Evolutionary conservation across 2,888 invertebrate genomes (phyloP), one percentile per base, ranked within the genome.

Genomic region (Calameuta pallipes): DNA sequence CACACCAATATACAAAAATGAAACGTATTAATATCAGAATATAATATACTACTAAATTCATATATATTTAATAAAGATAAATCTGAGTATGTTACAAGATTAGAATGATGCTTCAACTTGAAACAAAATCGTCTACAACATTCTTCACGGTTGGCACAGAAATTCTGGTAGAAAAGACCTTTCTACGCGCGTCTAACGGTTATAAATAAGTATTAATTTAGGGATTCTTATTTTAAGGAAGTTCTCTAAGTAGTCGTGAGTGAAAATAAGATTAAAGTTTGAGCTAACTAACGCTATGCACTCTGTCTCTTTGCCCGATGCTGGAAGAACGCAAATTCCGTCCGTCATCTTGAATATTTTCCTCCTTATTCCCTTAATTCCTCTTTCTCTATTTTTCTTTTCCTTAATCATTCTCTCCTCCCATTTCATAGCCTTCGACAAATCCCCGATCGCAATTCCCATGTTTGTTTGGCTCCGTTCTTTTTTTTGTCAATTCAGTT

Each of bases 1-100:
- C 91, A 91, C 91, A 91, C 91, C 91, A 91, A 91, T 91, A 91
- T 91, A 91, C 91, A 91, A 91, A 91, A 91, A 91, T 90, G 90
- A 91, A 91, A 89, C 88, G 89, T 91, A 91, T 90, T 90, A 91
- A 90, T 91, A 90, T 90, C 90, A 91, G 91, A 91, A 91, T 91
- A 91, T 90, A 91, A 91, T 90, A 89, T 89, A 87, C 90, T 91
- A 90, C 90, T 89, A 91, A 91, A 89, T 91, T 91, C 88, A 91
- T 90, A 90, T 90, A 90, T 91, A 90, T 90, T 90, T 90, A 88
- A 90, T 90, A 90, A 90, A 90, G 90, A 88, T 91, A 90, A 87
- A 89, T 91, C 87, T 88, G 91, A 91, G 90, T 91, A 91, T 91
- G 87, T 91, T 91, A 91, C 91, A 91, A 90, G 91, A 90, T 89